Percentiles rank a stretch among this genome's conserved stretches.
These are phyloP conservation scores for Australoheros scitulus DNA, from an alignment of 2,113 vertebrate genomes.

Conservation along the genomic window DNA sequence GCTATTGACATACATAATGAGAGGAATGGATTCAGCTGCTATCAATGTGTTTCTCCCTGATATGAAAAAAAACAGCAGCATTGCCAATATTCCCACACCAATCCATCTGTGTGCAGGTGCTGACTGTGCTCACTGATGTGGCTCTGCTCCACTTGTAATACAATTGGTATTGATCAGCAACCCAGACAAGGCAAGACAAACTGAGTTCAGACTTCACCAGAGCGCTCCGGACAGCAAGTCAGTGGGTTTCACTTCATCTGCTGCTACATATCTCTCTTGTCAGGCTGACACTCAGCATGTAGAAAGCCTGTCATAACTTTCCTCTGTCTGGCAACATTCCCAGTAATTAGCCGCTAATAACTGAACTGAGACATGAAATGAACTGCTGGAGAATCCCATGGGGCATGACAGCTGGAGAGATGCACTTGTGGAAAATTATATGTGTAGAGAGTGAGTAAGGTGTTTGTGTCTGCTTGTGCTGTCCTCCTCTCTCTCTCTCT, in stretches of 20 bases:
- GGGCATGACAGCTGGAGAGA: background rate
- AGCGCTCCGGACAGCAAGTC: background rate
- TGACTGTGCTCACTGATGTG: constrained; percentile 66
- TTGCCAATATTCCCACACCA: constrained; percentile 40
- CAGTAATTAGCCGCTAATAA: constrained; percentile 45
- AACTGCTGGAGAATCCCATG: constrained; percentile 34
- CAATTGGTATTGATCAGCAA: constrained; percentile 74
- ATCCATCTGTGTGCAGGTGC: constrained; percentile 60
- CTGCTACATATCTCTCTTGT: constrained; percentile 26
- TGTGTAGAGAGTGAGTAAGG: background rate
- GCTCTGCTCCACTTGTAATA: constrained; percentile 63
- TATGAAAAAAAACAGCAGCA: constrained; percentile 47
- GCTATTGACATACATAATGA: constrained; percentile 33
- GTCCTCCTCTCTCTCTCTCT: too few relatives aligned
- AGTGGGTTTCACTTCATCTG: constrained; percentile 44
- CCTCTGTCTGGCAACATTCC: constrained; percentile 39
- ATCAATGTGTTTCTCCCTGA: constrained; percentile 31
- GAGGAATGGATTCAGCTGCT: constrained; percentile 41
- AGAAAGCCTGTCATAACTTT: constrained; percentile 52
- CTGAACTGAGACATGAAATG: constrained; percentile 40
- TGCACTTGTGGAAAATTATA: background rate
- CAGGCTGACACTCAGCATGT: constrained; percentile 27
- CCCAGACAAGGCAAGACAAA: constrained; percentile 61
- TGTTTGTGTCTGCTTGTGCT: background rate
- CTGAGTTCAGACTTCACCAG: constrained; percentile 54